These are phyloP conservation scores for Dipodomys ordii DNA, from an alignment of 2,113 vertebrate species.

Conservation along the genomic window DNA sequence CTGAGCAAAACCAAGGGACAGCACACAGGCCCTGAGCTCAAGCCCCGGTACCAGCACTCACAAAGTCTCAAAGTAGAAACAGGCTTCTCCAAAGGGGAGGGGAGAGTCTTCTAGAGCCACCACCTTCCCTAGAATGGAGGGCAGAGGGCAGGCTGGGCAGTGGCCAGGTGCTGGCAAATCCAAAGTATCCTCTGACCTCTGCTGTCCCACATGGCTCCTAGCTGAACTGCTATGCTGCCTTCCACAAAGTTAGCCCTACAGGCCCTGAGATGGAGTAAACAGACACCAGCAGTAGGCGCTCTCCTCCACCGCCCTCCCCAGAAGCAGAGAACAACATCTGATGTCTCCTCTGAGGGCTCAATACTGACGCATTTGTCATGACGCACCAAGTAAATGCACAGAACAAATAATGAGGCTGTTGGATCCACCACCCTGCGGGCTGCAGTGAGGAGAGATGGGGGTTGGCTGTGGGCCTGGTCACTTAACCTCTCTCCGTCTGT, in stretches of 20 bases:
- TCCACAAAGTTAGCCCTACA: background rate
- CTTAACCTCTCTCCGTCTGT: background rate
- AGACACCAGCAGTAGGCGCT: background rate
- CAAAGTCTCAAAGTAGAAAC: background rate
- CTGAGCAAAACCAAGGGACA: too few species aligned
- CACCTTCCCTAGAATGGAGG: background rate
- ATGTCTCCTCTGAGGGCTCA: background rate
- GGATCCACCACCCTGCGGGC: background rate
- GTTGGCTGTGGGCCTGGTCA: background rate
- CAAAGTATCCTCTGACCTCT: background rate
- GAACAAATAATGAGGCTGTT: background rate
- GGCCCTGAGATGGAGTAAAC: background rate
- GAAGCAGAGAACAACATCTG: background rate
- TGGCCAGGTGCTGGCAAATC: background rate
- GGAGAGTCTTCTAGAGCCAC: background rate
- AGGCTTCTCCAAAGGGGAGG: background rate
- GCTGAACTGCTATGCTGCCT: background rate
- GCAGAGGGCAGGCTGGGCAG: background rate
- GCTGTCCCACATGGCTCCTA: background rate
- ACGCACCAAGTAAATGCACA: background rate
- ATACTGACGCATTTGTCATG: background rate
- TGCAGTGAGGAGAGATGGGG: background rate
- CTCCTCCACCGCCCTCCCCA: background rate
- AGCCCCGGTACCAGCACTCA: too few species aligned
- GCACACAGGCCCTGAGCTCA: too few species aligned